phyloP scores from a whole-genome alignment of 1,140 invertebrate genomes.

The Battus philenor region DNA sequence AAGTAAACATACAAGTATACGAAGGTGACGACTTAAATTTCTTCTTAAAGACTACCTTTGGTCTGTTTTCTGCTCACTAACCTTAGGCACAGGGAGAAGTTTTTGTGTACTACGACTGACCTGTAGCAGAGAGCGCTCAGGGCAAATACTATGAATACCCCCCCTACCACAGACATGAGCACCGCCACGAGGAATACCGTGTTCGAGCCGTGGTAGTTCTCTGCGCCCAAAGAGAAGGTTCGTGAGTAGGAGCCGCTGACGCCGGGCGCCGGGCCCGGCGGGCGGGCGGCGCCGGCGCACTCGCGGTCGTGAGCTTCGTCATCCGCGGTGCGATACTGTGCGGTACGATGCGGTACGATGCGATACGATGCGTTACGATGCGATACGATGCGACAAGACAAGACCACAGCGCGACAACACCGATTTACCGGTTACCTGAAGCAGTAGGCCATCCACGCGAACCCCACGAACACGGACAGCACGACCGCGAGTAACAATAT shows the following conservation, averaged over 20 bases:
- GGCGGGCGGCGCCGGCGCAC: conserved; percentile 37
- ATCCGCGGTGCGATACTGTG: no score
- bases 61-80: conserved; percentile 91
- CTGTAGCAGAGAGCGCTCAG: conserved; percentile 99
- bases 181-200: conserved; percentile 97
- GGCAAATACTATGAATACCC: conserved; percentile 98
- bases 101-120: conserved; percentile 98
- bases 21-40: conserved; percentile 75
- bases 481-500: conserved; percentile 94
- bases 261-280: no score
- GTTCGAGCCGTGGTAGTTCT: conserved; percentile 95
- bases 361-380: conserved; percentile 28
- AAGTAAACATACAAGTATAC: conserved; percentile 72
- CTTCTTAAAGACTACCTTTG: conserved; percentile 79
- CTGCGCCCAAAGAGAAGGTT: conserved; percentile 77
- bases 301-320: conserved; percentile 40
- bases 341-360: conserved; percentile 46
- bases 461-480: conserved; percentile 94
- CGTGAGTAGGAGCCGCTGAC: conserved; percentile 20
- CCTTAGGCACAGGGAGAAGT: conserved; percentile 97
- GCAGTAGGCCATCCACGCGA: conserved; percentile 95
- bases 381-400: conserved; percentile 51
- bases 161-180: conserved; percentile 98
- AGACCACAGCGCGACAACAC: conserved; percentile 62
- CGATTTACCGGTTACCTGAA: conserved; percentile 87